Evolutionary conservation across 2,888 invertebrate genomes (phyloP).

Genomic region (Orchestes rusci): DNA sequence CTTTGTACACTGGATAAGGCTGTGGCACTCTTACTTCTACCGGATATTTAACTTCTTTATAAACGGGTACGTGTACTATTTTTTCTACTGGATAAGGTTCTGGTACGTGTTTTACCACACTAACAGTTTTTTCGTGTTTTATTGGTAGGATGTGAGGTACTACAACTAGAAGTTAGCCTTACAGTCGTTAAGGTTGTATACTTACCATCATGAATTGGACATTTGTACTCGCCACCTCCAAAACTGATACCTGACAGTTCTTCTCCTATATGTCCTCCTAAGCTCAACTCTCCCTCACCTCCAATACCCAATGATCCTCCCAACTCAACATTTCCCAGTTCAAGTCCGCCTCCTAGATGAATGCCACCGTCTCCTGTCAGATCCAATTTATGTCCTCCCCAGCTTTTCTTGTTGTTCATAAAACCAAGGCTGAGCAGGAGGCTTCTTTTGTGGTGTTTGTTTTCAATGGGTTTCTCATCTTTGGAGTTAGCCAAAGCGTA

Average conservation of each 20-base stretch:
- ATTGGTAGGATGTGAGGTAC: conserved; percentile 7
- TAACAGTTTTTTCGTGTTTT: conserved; percentile 27
- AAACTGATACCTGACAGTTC: too few species aligned
- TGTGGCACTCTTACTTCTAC: conserved; percentile 51
- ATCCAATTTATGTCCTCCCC: conserved; percentile 1
- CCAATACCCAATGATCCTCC: background rate
- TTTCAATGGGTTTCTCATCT: background rate
- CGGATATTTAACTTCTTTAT: conserved; percentile 49
- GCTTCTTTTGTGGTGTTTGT: conserved; percentile 15
- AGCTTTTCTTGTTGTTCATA: conserved; percentile 3
- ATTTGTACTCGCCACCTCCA: conserved; percentile 13
- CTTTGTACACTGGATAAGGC: conserved; percentile 26
- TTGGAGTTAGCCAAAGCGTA: conserved; percentile 5
- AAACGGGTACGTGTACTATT: conserved; percentile 52
- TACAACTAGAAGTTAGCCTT: conserved; percentile 3
- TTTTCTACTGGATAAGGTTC: conserved; percentile 63
- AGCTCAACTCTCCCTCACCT: background rate
- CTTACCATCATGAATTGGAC: conserved; percentile 10
- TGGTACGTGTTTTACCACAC: conserved; percentile 49
- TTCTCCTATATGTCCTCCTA: conserved; percentile 4
- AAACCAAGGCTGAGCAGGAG: conserved; percentile 13
- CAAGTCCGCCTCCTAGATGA: background rate
- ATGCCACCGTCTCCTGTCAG: too few species aligned
- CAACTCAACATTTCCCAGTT: background rate
- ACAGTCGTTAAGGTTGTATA: background rate